These are phyloP conservation scores for Myotis davidii DNA, from an alignment of 2,113 vertebrate genomes.

Conservation along the genomic window DNA sequence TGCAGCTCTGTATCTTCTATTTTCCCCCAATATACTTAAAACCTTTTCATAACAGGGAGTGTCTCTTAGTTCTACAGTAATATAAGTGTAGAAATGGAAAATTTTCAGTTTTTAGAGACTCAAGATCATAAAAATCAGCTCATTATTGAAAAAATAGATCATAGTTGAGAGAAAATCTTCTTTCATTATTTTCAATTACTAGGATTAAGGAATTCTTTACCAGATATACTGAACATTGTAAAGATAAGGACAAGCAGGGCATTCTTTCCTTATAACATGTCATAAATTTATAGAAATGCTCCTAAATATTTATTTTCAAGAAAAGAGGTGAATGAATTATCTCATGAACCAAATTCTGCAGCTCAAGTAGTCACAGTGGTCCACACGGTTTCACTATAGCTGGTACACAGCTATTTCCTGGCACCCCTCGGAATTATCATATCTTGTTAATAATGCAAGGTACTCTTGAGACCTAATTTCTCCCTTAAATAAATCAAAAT, in stretches of 20 bases:
- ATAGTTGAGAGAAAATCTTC: not conserved
- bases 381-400: not conserved
- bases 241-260: not conserved
- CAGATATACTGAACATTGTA: not conserved
- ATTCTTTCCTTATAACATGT: not conserved
- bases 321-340: not conserved
- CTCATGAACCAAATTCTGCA: not conserved
- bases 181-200: constrained; percentile 14
- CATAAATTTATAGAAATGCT: not conserved
- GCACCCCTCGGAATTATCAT: constrained; percentile 62
- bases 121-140: not conserved
- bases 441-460: constrained; percentile 72
- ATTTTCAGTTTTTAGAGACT: constrained; percentile 11
- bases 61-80: not conserved
- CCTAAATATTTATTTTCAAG: not conserved
- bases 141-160: not conserved
- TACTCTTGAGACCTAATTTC: constrained; percentile 71
- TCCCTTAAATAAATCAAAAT: constrained; percentile 79
- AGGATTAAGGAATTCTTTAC: constrained; percentile 43
- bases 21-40: not conserved
- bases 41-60: not conserved
- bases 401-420: constrained; percentile 57
- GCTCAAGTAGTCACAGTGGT: not conserved
- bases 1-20: not conserved
- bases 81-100: not conserved